Percentiles rank a stretch among this genome's conserved stretches.
These are phyloP conservation scores for Oophaga pumilio DNA, from an alignment of 2,113 vertebrate genomes.

Conservation along the genomic window DNA sequence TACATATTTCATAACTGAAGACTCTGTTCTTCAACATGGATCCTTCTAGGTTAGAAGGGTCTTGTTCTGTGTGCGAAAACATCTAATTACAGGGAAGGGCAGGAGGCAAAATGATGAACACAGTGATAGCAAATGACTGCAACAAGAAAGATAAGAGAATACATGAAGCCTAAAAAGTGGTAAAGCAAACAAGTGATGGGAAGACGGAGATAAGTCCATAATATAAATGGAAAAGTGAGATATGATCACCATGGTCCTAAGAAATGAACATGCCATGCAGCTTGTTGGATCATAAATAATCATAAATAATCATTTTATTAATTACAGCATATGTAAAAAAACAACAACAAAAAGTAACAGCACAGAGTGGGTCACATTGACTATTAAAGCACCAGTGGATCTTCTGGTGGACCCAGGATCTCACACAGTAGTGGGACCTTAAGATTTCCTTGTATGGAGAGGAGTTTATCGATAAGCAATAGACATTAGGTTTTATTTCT, in stretches of 20 bases:
- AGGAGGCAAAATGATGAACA: constrained; percentile 14
- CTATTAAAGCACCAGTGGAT: too few relatives aligned
- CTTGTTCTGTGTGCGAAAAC: constrained; percentile 4
- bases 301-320: neutral
- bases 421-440: too few relatives aligned
- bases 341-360: too few relatives aligned
- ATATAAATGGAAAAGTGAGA: neutral
- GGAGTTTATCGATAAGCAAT: too few relatives aligned
- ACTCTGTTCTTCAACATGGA: neutral
- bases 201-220: neutral
- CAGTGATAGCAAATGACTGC: constrained; percentile 35
- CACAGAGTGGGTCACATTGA: too few relatives aligned
- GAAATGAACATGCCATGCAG: neutral
- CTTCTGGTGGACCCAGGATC: too few relatives aligned
- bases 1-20: constrained; percentile 12
- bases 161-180: neutral
- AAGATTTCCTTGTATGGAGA: too few relatives aligned
- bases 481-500: too few relatives aligned
- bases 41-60: constrained; percentile 10
- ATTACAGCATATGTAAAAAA: too few relatives aligned
- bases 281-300: neutral
- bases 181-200: neutral
- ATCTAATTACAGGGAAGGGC: neutral
- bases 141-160: neutral
- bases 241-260: neutral